phyloP scores from a whole-genome alignment of 2,888 invertebrate genomes.

The Strigamia transsilvanica region DNA sequence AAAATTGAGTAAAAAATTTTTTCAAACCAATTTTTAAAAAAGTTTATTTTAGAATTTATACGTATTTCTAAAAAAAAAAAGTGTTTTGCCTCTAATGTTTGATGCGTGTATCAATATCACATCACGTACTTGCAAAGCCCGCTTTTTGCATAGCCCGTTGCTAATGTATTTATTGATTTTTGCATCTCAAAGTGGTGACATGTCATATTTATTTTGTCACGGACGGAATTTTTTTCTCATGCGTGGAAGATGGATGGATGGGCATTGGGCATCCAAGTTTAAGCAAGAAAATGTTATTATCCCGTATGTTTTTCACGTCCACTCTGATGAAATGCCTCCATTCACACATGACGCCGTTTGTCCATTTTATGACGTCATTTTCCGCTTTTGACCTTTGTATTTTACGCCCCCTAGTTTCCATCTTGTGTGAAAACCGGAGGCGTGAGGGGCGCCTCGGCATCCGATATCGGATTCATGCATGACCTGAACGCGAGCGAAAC shows the following conservation, averaged over 20 bases:
- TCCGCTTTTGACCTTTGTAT: conserved; percentile 44
- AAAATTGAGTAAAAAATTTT: too few species aligned
- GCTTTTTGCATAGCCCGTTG: neutral
- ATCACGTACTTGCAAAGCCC: neutral
- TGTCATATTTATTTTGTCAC: conserved; percentile 20
- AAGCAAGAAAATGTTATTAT: neutral
- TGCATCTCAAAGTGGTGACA: conserved; percentile 43
- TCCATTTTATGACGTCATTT: conserved; percentile 47
- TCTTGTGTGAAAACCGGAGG: conserved; percentile 45
- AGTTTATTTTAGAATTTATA: too few species aligned
- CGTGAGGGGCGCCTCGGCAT: conserved; percentile 41
- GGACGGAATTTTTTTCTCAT: neutral
- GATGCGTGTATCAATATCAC: neutral
- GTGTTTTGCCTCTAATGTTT: too few species aligned
- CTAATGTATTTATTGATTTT: conserved; percentile 45
- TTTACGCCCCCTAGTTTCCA: conserved; percentile 44
- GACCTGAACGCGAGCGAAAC: conserved; percentile 43
- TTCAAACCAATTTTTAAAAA: too few species aligned
- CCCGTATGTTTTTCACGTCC: conserved; percentile 5
- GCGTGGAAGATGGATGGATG: conserved; percentile 15
- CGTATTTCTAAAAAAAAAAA: too few species aligned
- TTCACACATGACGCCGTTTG: conserved; percentile 40
- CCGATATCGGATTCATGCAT: conserved; percentile 41
- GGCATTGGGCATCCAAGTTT: neutral
- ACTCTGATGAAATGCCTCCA: conserved; percentile 19